Evolutionary conservation across 1,140 invertebrate genomes (phyloP).

Genomic region (Atopsyche davidsoni): DNA sequence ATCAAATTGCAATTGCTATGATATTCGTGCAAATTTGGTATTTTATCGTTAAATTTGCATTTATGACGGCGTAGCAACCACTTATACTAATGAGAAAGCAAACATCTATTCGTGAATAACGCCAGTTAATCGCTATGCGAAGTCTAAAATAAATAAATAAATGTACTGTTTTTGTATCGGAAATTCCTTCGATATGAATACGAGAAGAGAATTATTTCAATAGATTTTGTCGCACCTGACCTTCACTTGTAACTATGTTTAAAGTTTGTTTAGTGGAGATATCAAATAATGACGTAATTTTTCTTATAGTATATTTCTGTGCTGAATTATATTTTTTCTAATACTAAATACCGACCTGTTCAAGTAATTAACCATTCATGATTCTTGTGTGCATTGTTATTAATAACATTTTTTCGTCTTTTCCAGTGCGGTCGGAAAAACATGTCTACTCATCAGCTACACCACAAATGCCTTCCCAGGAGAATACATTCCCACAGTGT

Average conservation of each 20-base stretch:
- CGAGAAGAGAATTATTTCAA: too few species aligned
- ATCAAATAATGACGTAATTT: not conserved
- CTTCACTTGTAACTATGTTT: not conserved
- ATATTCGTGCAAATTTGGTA: too few species aligned
- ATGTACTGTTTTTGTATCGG: too few species aligned
- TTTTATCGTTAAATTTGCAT: too few species aligned
- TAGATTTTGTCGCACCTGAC: too few species aligned
- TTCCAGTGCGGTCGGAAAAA: slow-evolving; percentile 90
- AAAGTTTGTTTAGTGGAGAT: not conserved
- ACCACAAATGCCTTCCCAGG: slow-evolving; percentile 96
- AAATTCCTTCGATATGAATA: too few species aligned
- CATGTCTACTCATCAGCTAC: slow-evolving; percentile 92
- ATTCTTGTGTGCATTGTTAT: not conserved
- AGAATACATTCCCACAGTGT: slow-evolving; percentile 93
- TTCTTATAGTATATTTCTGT: not conserved
- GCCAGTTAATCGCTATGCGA: too few species aligned
- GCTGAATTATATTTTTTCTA: not conserved
- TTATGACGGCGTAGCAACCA: too few species aligned
- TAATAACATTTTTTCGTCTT: slow-evolving; percentile 33
- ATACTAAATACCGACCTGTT: not conserved
- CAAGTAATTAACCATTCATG: not conserved
- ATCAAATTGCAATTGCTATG: too few species aligned
- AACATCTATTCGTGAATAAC: too few species aligned
- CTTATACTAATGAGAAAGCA: too few species aligned
- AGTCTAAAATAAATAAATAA: too few species aligned